Percentiles rank a stretch among this genome's conserved stretches.
These are phyloP conservation scores for Microtus ochrogaster DNA, from an alignment of 2,113 vertebrate genomes.

Conservation along the genomic window DNA sequence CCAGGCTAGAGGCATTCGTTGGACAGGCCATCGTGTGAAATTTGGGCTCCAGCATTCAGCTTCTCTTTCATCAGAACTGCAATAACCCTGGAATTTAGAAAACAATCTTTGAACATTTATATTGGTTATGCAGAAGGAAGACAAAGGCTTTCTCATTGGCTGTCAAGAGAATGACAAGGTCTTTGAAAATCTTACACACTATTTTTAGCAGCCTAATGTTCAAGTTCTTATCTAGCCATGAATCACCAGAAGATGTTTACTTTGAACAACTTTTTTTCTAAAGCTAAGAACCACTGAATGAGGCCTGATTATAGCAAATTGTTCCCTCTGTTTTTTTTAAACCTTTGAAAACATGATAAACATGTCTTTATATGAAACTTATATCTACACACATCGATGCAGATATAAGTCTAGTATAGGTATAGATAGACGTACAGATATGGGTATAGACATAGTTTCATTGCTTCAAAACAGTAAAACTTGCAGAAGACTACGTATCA, in stretches of 20 bases:
- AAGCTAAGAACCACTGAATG: conserved; percentile 21
- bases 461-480: background rate
- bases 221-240: background rate
- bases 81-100: conserved; percentile 36
- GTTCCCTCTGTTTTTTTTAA: conserved; percentile 36
- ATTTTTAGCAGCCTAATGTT: conserved; percentile 35
- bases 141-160: conserved; percentile 18
- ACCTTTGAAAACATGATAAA: conserved; percentile 14
- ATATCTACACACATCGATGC: background rate
- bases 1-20: background rate
- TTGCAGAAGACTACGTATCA: background rate
- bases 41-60: background rate
- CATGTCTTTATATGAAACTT: conserved; percentile 14
- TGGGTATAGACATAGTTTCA: background rate
- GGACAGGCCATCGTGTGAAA: background rate
- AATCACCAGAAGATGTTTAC: conserved; percentile 6
- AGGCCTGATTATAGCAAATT: conserved; percentile 67
- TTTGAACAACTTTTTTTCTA: conserved; percentile 47
- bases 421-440: background rate
- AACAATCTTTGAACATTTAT: conserved; percentile 42
- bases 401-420: background rate
- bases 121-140: background rate
- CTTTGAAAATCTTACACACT: conserved; percentile 11
- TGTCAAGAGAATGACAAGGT: conserved; percentile 2
- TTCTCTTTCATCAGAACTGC: conserved; percentile 8